phyloP scores from a whole-genome alignment of 2,797 vertebrate genomes.

The Lophius americanus region DNA sequence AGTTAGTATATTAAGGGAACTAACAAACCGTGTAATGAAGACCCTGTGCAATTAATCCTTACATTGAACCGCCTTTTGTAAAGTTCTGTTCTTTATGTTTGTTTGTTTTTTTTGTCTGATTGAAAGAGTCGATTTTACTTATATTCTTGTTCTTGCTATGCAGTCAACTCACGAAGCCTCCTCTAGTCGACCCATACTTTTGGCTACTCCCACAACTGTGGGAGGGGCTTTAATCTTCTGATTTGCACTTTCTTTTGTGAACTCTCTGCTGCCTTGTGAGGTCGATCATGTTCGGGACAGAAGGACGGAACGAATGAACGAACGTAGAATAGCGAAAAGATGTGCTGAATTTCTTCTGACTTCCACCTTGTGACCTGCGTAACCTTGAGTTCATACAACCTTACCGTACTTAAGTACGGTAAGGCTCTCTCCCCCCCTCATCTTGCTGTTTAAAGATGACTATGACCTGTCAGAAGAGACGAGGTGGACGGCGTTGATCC shows the following conservation, averaged over 20 bases:
- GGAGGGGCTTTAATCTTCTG: slow-evolving; percentile 41
- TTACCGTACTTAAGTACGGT: slow-evolving; percentile 13
- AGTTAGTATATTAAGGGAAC: slow-evolving; percentile 4
- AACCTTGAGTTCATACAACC: slow-evolving; percentile 13
- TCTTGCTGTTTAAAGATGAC: not conserved
- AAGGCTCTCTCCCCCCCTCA: not conserved
- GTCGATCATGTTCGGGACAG: not conserved
- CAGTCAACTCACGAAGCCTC: slow-evolving; percentile 85
- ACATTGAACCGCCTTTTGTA: slow-evolving; percentile 10
- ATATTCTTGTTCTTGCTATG: slow-evolving; percentile 90
- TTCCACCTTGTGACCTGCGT: not conserved
- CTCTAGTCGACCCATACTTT: slow-evolving; percentile 32
- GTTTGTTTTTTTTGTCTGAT: slow-evolving; percentile 65
- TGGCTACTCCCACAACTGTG: not conserved
- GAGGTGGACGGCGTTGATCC: not conserved
- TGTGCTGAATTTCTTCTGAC: not conserved
- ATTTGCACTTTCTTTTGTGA: slow-evolving; percentile 52
- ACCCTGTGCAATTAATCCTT: slow-evolving; percentile 10
- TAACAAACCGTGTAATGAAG: not conserved
- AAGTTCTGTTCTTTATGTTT: slow-evolving; percentile 65
- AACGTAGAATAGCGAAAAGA: not conserved
- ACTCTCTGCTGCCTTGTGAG: slow-evolving; percentile 9
- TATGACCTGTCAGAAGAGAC: not conserved
- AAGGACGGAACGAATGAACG: not conserved
- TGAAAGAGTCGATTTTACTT: slow-evolving; percentile 81